Conservation (phyloP, 1,140 invertebrate species). For the Orchestia grillus region DNA sequence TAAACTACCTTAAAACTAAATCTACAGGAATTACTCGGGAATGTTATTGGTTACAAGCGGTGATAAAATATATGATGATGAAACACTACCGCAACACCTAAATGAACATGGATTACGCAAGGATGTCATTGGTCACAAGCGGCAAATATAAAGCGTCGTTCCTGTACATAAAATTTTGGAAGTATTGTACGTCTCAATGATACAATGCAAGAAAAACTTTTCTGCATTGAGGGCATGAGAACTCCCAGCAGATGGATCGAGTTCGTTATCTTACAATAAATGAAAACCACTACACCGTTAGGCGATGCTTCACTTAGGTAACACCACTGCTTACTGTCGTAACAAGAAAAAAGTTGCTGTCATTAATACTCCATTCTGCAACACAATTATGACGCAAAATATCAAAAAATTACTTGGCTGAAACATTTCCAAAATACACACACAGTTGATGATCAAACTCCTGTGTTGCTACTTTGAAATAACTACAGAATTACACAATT, state of each 20-base stretch:
- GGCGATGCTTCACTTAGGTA: too few relatives aligned
- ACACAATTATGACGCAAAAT: background rate
- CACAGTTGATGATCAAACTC: background rate
- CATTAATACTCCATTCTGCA: background rate
- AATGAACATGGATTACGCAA: background rate
- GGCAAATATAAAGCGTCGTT: background rate
- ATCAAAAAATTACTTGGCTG: background rate
- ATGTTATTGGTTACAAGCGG: background rate
- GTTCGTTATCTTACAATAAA: too few relatives aligned
- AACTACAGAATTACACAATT: background rate
- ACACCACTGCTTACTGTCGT: background rate
- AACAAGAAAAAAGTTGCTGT: background rate
- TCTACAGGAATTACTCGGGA: background rate
- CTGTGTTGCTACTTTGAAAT: background rate
- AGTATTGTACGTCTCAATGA: background rate
- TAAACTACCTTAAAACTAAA: too few relatives aligned
- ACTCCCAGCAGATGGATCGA: too few relatives aligned
- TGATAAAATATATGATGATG: background rate
- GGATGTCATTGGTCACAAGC: background rate
- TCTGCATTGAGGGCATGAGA: too few relatives aligned
- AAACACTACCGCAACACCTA: background rate
- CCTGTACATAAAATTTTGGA: background rate
- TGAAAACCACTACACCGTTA: too few relatives aligned
- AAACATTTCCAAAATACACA: background rate
- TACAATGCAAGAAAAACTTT: background rate